Evolutionary conservation across 2,888 invertebrate species (phyloP).

Genomic region (Parochlus steinenii): DNA sequence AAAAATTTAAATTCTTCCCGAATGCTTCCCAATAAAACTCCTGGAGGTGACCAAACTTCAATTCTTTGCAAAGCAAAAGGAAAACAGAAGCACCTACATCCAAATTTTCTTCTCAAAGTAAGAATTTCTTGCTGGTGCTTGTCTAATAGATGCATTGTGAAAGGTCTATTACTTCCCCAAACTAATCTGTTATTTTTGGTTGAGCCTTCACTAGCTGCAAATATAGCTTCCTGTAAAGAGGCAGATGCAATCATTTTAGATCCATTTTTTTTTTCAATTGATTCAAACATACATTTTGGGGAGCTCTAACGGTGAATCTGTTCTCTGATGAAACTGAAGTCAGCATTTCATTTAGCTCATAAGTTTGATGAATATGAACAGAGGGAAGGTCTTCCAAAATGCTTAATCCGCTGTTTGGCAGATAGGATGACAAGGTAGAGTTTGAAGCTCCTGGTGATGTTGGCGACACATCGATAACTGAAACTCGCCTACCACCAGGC

Average conservation of each 20-base stretch:
- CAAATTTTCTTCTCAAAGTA: slow-evolving; percentile 49
- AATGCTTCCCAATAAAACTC: slow-evolving; percentile 50
- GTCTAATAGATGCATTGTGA: slow-evolving; percentile 65
- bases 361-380: slow-evolving; percentile 60
- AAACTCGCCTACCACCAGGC: no score
- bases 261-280: not conserved
- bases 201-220: slow-evolving; percentile 53
- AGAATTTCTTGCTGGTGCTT: slow-evolving; percentile 70
- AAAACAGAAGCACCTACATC: slow-evolving; percentile 52
- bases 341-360: slow-evolving; percentile 47
- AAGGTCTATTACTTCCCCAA: slow-evolving; percentile 56
- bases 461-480: no score
- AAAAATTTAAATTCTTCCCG: slow-evolving; percentile 50
- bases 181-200: slow-evolving; percentile 42
- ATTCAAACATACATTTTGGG: slow-evolving; percentile 40
- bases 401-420: slow-evolving; percentile 49
- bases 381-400: slow-evolving; percentile 51
- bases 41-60: slow-evolving; percentile 55
- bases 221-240: slow-evolving; percentile 38
- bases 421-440: slow-evolving; percentile 32
- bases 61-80: slow-evolving; percentile 42
- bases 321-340: slow-evolving; percentile 44
- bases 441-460: slow-evolving; percentile 1
- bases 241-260: not conserved
- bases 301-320: slow-evolving; percentile 53